These are phyloP conservation scores for Metopia argyrocephala DNA, from an alignment of 2,888 invertebrate genomes.

Conservation along the genomic window DNA sequence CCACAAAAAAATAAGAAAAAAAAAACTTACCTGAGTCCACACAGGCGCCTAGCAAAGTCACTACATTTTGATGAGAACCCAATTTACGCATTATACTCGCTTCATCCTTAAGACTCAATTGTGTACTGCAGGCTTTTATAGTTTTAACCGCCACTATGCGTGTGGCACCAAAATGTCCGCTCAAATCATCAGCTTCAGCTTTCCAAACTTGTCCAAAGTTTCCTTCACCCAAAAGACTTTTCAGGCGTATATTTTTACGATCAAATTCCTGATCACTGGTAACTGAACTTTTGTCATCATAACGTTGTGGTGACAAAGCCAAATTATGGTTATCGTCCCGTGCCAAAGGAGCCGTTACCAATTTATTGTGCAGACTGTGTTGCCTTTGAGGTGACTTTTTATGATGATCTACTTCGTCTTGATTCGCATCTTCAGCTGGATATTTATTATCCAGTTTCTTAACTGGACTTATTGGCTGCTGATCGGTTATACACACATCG, in stretches of 20 bases:
- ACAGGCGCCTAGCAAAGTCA: slow-evolving; percentile 89
- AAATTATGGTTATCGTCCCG: slow-evolving; percentile 61
- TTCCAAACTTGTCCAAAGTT: slow-evolving; percentile 94
- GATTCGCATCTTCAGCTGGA: slow-evolving; percentile 68
- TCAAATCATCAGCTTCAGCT: slow-evolving; percentile 89
- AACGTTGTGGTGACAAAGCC: slow-evolving; percentile 65
- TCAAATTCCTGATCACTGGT: slow-evolving; percentile 83
- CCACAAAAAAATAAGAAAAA: slow-evolving; percentile 3
- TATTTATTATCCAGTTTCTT: slow-evolving; percentile 74
- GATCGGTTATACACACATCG: slow-evolving; percentile 82
- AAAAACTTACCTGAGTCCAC: slow-evolving; percentile 85
- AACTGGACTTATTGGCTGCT: slow-evolving; percentile 78
- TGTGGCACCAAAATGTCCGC: slow-evolving; percentile 87
- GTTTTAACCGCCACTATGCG: slow-evolving; percentile 91
- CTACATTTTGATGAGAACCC: slow-evolving; percentile 90
- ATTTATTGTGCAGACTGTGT: slow-evolving; percentile 50
- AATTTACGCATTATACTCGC: slow-evolving; percentile 91
- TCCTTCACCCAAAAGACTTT: slow-evolving; percentile 89
- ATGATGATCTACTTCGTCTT: slow-evolving; percentile 69
- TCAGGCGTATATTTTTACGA: slow-evolving; percentile 86
- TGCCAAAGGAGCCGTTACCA: slow-evolving; percentile 39
- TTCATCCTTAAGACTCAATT: slow-evolving; percentile 87
- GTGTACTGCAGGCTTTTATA: slow-evolving; percentile 87
- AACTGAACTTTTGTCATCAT: slow-evolving; percentile 75
- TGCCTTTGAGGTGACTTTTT: slow-evolving; percentile 55